Conservation (phyloP, 2,797 vertebrate species). For the Thamnophis elegans region DNA sequence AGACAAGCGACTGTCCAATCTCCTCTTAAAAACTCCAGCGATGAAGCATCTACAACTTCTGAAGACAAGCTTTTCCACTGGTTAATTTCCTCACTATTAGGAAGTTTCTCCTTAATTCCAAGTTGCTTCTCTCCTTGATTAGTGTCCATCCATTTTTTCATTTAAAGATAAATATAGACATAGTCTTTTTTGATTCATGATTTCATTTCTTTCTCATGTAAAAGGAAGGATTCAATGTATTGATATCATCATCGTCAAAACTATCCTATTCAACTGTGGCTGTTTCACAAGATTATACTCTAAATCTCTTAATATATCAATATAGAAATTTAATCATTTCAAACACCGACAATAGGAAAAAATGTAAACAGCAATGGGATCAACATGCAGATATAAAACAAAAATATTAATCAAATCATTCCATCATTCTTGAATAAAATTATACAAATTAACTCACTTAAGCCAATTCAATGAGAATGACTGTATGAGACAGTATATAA, state of each 20-base stretch:
- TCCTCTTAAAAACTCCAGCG: no score
- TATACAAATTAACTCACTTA: not conserved
- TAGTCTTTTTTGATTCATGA: not conserved
- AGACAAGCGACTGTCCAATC: no score
- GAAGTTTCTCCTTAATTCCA: no score
- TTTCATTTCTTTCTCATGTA: not conserved
- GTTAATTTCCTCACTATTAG: no score
- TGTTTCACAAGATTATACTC: not conserved
- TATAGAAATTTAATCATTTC: not conserved
- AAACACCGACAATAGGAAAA: not conserved
- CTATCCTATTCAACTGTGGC: not conserved
- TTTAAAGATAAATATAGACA: not conserved
- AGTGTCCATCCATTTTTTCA: no score
- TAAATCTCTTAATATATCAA: not conserved
- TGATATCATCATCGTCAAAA: not conserved
- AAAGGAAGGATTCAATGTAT: not conserved
- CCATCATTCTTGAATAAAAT: not conserved
- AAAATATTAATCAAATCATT: not conserved
- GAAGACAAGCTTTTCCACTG: no score
- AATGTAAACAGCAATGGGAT: not conserved
- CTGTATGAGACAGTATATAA: not conserved
- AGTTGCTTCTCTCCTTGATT: no score
- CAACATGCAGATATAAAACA: not conserved
- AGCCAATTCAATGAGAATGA: not conserved
- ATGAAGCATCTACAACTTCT: no score